Conservation (phyloP, 1,140 invertebrate species). For the Zaprionus nigranus region DNA sequence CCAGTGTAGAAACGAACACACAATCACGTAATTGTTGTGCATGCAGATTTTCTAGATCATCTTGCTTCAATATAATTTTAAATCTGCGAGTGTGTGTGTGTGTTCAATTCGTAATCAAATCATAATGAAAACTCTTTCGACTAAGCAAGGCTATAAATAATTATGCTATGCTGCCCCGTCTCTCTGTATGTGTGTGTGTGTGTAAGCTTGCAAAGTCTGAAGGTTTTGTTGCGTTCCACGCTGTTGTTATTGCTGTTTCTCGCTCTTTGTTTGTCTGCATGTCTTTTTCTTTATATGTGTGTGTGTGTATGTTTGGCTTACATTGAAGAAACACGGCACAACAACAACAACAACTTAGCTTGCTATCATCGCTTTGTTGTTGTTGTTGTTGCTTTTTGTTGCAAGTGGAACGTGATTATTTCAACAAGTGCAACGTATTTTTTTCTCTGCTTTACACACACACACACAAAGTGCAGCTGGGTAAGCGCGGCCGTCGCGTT, state of each 20-base stretch:
- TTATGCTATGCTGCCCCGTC: constrained; percentile 9
- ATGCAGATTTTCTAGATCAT: constrained; percentile 12
- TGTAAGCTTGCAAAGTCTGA: constrained; percentile 57
- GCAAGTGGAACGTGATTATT: constrained; percentile 77
- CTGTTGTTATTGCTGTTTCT: constrained; percentile 41
- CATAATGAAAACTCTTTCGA: constrained; percentile 38
- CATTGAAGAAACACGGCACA: constrained; percentile 14
- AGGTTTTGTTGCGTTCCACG: constrained; percentile 61
- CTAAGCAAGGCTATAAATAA: constrained; percentile 45
- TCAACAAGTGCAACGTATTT: constrained; percentile 69
- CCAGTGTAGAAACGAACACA: constrained; percentile 5
- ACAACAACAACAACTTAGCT: constrained; percentile 50
- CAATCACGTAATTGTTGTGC: constrained; percentile 10
- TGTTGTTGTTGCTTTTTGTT: constrained; percentile 59
- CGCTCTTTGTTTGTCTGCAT: constrained; percentile 15
- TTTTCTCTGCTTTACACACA: constrained; percentile 16
- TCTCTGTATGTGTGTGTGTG: constrained; percentile 14
- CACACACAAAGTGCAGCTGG: constrained; percentile 28
- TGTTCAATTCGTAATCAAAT: constrained; percentile 18
- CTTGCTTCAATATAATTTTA: background rate
- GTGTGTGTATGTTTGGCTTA: constrained; percentile 3
- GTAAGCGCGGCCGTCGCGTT: background rate
- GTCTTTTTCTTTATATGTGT: constrained; percentile 22
- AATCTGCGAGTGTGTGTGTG: background rate
- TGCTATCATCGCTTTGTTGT: constrained; percentile 58